These are phyloP conservation scores for Channallabes apus DNA, from an alignment of 2,797 vertebrate species.

Conservation along the genomic window DNA sequence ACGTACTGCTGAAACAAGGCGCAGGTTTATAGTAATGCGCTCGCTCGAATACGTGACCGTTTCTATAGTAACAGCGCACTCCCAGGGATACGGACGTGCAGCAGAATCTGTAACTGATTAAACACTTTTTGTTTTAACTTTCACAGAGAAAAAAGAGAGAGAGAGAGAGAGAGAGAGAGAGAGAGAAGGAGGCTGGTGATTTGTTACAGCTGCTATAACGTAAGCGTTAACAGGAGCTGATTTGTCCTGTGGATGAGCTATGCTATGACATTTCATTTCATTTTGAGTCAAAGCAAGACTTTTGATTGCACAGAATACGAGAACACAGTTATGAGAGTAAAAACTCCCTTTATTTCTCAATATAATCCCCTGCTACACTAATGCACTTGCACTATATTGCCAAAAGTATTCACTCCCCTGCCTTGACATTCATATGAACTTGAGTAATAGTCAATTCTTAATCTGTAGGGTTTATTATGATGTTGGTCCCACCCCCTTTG, in stretches of 20 bases:
- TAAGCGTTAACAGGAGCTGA: not conserved
- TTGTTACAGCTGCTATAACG: not conserved
- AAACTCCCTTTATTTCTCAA: no score
- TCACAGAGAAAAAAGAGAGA: not conserved
- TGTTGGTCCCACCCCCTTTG: no score
- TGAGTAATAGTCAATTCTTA: no score
- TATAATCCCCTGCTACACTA: no score
- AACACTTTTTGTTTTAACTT: not conserved
- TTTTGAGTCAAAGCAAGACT: no score
- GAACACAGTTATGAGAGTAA: no score
- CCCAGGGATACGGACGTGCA: not conserved
- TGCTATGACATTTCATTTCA: no score
- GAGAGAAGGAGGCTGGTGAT: not conserved
- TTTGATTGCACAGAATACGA: no score
- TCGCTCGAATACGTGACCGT: not conserved
- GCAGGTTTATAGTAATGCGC: not conserved
- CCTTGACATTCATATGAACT: no score
- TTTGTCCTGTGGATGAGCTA: not conserved
- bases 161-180: not conserved
- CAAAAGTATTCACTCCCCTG: no score
- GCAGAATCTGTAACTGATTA: not conserved
- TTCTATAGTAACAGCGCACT: not conserved
- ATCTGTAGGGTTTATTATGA: no score
- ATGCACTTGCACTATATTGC: no score
- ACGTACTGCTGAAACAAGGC: not conserved